Conservation (phyloP, 2,888 invertebrate genomes). For the Mythimna vitellina region DNA sequence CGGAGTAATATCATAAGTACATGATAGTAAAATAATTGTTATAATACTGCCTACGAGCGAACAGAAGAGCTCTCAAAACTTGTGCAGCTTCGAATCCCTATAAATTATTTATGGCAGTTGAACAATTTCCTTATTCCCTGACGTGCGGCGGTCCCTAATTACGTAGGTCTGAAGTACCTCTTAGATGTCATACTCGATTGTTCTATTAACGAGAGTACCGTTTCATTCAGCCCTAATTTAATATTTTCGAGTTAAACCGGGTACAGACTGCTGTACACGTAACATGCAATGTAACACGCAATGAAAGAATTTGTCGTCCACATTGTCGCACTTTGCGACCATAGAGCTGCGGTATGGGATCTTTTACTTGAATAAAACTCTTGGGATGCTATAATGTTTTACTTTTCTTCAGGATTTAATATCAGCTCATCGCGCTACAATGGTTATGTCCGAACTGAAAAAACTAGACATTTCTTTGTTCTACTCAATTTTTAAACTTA, state of each 20-base stretch:
- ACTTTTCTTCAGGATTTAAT: too few species aligned
- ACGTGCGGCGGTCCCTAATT: slow-evolving; percentile 76
- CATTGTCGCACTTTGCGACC: too few species aligned
- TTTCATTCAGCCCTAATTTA: slow-evolving; percentile 74
- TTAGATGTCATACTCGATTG: slow-evolving; percentile 77
- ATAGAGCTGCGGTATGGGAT: too few species aligned
- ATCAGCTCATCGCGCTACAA: too few species aligned
- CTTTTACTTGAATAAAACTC: too few species aligned
- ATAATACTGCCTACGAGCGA: slow-evolving; percentile 63
- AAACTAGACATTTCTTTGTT: too few species aligned
- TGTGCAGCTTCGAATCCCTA: slow-evolving; percentile 81
- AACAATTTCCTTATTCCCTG: slow-evolving; percentile 79
- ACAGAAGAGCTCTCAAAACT: slow-evolving; percentile 83
- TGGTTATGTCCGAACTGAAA: too few species aligned
- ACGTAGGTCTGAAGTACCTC: slow-evolving; percentile 81
- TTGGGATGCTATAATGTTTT: too few species aligned
- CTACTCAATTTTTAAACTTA: too few species aligned
- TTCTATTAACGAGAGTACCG: slow-evolving; percentile 76
- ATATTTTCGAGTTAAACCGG: slow-evolving; percentile 57
- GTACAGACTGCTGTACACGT: too few species aligned
- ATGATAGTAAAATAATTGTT: slow-evolving; percentile 71
- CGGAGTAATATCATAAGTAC: slow-evolving; percentile 63
- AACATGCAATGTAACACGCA: too few species aligned
- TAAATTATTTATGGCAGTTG: slow-evolving; percentile 87
- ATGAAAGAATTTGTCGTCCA: too few species aligned